These are phyloP conservation scores for Hippocampus mohnikei DNA, from an alignment of 2,113 vertebrate genomes.

Conservation along the genomic window DNA sequence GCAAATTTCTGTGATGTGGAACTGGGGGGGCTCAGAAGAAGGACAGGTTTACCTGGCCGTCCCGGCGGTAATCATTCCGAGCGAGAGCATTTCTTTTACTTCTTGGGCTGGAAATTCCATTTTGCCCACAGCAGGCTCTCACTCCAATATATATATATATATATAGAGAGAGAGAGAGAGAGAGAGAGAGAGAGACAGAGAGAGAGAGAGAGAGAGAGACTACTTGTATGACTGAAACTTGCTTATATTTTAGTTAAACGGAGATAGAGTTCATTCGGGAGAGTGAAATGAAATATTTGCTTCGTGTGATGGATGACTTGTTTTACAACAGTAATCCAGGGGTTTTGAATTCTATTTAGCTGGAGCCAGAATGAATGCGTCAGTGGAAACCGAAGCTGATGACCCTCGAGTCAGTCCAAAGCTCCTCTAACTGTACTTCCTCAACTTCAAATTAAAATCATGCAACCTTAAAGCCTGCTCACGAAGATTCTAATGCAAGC, in stretches of 20 bases:
- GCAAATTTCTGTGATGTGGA: too few relatives aligned
- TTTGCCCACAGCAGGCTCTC: too few relatives aligned
- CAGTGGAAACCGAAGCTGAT: neutral
- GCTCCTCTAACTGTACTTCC: neutral
- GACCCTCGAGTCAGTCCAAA: neutral
- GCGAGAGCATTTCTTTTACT: too few relatives aligned
- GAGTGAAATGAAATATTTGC: slow-evolving; percentile 13
- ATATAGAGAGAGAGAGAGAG: too few relatives aligned
- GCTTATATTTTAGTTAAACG: slow-evolving; percentile 16
- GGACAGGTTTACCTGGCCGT: too few relatives aligned
- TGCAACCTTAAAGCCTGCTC: neutral
- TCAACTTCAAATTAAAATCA: neutral
- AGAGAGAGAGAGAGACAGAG: too few relatives aligned
- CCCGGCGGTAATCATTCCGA: too few relatives aligned
- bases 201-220: too few relatives aligned
- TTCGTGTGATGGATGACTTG: slow-evolving; percentile 12
- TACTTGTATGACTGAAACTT: slow-evolving; percentile 4
- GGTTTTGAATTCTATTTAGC: neutral
- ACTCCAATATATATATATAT: too few relatives aligned
- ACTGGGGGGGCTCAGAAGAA: too few relatives aligned
- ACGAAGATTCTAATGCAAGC: neutral
- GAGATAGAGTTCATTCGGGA: slow-evolving; percentile 11
- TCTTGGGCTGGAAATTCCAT: too few relatives aligned
- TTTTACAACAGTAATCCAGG: neutral
- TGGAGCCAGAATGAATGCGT: neutral